Percentiles rank a stretch among this genome's conserved stretches.
These are phyloP conservation scores for Albula glossodonta DNA, from an alignment of 2,113 vertebrate genomes.

Conservation along the genomic window DNA sequence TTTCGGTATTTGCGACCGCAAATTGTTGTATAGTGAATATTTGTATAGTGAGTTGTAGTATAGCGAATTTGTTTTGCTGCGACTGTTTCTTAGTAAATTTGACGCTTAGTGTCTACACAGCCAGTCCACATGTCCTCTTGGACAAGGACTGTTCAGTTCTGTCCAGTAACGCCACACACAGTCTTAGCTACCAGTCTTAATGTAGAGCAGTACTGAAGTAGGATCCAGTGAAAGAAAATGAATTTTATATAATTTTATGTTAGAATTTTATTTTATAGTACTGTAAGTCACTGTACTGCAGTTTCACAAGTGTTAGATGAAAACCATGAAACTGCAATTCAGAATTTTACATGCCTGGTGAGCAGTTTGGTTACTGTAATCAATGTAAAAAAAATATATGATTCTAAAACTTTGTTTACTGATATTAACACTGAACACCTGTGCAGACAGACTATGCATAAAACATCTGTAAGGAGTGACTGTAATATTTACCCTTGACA, in stretches of 20 bases:
- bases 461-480: neutral
- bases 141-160: no score
- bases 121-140: no score
- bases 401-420: neutral
- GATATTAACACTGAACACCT: neutral
- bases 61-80: no score
- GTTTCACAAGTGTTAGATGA: no score
- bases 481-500: neutral
- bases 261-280: neutral
- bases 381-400: neutral
- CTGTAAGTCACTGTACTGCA: no score
- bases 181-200: neutral
- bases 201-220: neutral
- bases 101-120: no score
- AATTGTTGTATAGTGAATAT: no score
- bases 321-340: no score
- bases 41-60: no score
- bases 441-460: neutral
- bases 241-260: neutral
- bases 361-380: neutral
- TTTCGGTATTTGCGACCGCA: no score
- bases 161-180: no score
- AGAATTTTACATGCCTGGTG: neutral
- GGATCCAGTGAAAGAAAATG: neutral
- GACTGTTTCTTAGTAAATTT: no score